Conservation (phyloP, 2,888 invertebrate genomes). For the Drosophila maculinotata region DNA sequence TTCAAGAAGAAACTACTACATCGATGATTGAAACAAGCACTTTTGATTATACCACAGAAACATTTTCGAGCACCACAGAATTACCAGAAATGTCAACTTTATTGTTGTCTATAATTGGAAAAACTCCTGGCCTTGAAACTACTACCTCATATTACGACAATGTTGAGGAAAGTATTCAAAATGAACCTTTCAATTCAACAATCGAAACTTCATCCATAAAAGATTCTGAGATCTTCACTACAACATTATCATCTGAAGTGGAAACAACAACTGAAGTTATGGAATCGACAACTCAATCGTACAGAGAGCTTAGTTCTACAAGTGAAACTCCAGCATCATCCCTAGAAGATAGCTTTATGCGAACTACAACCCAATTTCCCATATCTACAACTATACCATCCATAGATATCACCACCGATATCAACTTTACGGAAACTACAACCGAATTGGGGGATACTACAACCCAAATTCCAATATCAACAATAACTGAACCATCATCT, state of each 20-base stretch:
- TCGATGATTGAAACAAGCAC: neutral
- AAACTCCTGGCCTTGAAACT: conserved; percentile 31
- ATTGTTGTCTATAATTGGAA: conserved; percentile 54
- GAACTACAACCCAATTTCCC: neutral
- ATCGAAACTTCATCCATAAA: neutral
- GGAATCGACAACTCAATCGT: neutral
- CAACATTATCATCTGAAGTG: neutral
- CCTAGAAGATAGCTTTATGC: too few species aligned
- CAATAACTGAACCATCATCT: too few species aligned
- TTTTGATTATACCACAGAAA: conserved; percentile 25
- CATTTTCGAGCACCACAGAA: conserved; percentile 33
- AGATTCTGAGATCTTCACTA: neutral
- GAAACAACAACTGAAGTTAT: conserved; percentile 11
- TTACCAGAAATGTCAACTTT: conserved; percentile 19
- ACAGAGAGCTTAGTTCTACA: neutral
- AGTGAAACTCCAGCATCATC: too few species aligned
- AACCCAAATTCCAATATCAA: neutral
- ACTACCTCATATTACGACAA: conserved; percentile 19
- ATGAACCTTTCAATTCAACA: neutral
- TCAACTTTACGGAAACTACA: conserved; percentile 2
- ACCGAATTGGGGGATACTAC: neutral
- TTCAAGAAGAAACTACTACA: neutral
- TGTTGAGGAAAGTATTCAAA: neutral
- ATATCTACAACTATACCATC: too few species aligned
- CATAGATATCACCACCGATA: neutral